Conservation (phyloP, 1,140 invertebrate species). For the Babylonia areolata region DNA sequence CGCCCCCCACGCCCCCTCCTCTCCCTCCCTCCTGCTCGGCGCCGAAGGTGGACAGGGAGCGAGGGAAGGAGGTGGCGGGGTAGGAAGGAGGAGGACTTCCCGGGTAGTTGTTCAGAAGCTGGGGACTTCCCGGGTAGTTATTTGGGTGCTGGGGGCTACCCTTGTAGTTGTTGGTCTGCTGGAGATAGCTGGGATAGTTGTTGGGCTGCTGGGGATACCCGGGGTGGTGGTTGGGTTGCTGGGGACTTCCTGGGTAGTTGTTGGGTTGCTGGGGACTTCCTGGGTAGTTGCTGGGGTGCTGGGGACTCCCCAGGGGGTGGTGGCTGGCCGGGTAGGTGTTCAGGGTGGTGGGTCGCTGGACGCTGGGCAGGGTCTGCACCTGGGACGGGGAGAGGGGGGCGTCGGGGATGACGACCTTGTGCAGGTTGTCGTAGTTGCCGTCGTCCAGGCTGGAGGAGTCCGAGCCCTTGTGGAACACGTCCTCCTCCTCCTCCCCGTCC, state of each 20-base stretch:
- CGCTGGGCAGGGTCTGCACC: not conserved
- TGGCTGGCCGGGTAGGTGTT: not conserved
- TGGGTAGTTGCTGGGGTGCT: constrained; percentile 10
- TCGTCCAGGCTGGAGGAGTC: constrained; percentile 32
- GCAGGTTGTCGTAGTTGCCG: constrained; percentile 47
- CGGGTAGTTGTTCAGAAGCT: not conserved
- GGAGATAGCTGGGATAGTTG: too few relatives aligned
- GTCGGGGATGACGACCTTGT: constrained; percentile 44
- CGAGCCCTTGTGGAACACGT: constrained; percentile 7
- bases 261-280: too few relatives aligned
- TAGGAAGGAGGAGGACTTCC: constrained; percentile 8
- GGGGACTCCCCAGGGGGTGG: not conserved
- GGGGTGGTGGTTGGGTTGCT: too few relatives aligned
- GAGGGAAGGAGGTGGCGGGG: not conserved
- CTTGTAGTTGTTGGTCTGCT: too few relatives aligned
- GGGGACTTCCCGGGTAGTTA: too few relatives aligned
- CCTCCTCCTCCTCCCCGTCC: too few relatives aligned
- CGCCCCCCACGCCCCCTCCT: not conserved
- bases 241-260: too few relatives aligned
- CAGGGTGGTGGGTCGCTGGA: not conserved
- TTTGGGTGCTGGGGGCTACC: too few relatives aligned
- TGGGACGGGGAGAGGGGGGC: not conserved
- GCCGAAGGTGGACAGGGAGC: constrained; percentile 35
- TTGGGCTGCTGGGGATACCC: too few relatives aligned
- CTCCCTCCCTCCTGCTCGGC: not conserved